Evolutionary conservation across 2,797 vertebrate genomes (phyloP).

Genomic region (Tokudaia muenninki): DNA sequence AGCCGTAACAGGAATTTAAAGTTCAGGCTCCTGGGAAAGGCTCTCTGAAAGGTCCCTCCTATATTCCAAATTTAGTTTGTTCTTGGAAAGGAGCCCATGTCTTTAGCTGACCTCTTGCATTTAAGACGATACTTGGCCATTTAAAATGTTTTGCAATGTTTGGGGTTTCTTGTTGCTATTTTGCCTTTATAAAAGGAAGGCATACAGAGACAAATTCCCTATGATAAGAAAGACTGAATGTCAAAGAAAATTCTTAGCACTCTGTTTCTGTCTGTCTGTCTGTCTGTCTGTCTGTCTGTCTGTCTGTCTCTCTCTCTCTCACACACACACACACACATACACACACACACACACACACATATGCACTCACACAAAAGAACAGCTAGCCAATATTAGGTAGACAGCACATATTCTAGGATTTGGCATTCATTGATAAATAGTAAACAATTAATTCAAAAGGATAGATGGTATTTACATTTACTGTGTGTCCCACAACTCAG

Average conservation of each 20-base stretch:
- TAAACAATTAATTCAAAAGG: not conserved
- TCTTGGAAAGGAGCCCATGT: slow-evolving; percentile 53
- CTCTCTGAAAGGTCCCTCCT: not conserved
- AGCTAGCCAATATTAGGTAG: not conserved
- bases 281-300: not conserved
- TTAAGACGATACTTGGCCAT: slow-evolving; percentile 51
- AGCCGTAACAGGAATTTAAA: slow-evolving; percentile 47
- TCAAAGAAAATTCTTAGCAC: slow-evolving; percentile 44
- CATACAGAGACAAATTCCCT: not conserved
- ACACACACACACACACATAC: not conserved
- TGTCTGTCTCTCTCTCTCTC: not conserved
- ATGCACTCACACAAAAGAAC: not conserved
- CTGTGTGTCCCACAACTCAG: not conserved
- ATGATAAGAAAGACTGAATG: slow-evolving; percentile 56
- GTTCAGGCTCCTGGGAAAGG: slow-evolving; percentile 54
- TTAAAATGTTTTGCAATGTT: slow-evolving; percentile 62
- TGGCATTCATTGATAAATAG: not conserved
- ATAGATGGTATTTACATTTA: not conserved
- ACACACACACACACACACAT: not conserved
- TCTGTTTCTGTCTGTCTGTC: not conserved
- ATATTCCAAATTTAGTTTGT: slow-evolving; percentile 48
- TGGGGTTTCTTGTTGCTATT: slow-evolving; percentile 38
- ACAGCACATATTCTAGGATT: not conserved
- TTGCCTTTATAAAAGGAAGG: slow-evolving; percentile 64
- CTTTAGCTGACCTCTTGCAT: slow-evolving; percentile 61